Evolutionary conservation across 2,888 invertebrate genomes (phyloP).

Genomic region (Ametastegia equiseti): DNA sequence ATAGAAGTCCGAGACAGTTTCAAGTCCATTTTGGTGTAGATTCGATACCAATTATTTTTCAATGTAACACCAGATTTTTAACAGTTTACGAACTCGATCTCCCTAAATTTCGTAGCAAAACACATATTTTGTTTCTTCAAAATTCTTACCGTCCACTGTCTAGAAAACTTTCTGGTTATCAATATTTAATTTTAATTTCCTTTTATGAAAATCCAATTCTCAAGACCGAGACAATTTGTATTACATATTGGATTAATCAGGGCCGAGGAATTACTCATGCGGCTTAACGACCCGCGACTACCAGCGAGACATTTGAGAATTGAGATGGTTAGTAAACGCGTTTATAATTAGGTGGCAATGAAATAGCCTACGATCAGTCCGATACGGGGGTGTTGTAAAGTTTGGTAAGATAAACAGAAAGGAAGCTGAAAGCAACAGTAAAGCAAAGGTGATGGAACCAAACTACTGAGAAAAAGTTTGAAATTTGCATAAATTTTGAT

Average conservation of each 20-base stretch:
- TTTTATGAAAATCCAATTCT: too few species aligned
- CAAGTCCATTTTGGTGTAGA: too few species aligned
- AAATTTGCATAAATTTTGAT: not conserved
- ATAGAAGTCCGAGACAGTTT: too few species aligned
- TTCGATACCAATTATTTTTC: too few species aligned
- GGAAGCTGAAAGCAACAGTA: slow-evolving; percentile 5
- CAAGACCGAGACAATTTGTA: not conserved
- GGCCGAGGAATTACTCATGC: not conserved
- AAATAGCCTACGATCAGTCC: slow-evolving; percentile 1
- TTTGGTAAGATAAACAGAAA: slow-evolving; percentile 30
- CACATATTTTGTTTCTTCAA: too few species aligned
- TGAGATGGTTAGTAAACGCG: slow-evolving; percentile 26
- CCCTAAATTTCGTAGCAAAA: too few species aligned
- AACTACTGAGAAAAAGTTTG: not conserved
- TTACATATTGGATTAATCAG: not conserved
- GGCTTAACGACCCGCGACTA: slow-evolving; percentile 10
- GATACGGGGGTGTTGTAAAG: slow-evolving; percentile 31
- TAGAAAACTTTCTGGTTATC: too few species aligned
- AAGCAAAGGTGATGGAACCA: slow-evolving; percentile 5
- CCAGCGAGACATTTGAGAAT: slow-evolving; percentile 15
- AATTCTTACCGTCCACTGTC: too few species aligned
- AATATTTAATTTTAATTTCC: too few species aligned
- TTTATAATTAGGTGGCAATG: slow-evolving; percentile 40
- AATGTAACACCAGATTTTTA: too few species aligned
- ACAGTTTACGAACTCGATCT: too few species aligned